phyloP scores from a whole-genome alignment of 2,797 vertebrate species.

The Esox masquinongy region DNA sequence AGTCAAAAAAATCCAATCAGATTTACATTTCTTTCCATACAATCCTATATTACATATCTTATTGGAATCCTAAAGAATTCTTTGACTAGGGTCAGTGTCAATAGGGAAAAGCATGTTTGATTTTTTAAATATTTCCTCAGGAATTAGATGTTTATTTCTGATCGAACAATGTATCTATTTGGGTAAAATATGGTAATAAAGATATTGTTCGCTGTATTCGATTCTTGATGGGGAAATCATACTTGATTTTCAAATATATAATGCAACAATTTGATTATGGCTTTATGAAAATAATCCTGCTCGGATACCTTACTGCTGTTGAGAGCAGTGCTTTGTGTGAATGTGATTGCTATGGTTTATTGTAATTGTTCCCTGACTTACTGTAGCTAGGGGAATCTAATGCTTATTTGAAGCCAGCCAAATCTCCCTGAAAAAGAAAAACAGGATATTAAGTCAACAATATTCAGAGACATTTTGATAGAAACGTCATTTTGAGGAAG shows the following conservation, averaged over 20 bases:
- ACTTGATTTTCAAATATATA: background rate
- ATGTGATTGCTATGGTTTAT: constrained; percentile 23
- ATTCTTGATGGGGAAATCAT: constrained; percentile 20
- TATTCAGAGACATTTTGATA: constrained; percentile 55
- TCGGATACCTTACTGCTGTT: constrained; percentile 26
- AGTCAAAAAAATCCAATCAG: no score
- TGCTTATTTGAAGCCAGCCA: constrained; percentile 45
- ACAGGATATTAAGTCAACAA: constrained; percentile 61
- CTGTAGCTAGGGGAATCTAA: constrained; percentile 27
- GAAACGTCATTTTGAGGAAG: constrained; percentile 65
- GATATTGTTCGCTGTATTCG: no score
- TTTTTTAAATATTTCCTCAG: no score
- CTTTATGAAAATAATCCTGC: constrained; percentile 10
- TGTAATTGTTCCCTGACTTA: constrained; percentile 24
- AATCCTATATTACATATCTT: no score
- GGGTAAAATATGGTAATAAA: no score
- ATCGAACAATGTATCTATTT: no score
- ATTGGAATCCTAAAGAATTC: no score
- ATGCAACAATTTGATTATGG: background rate
- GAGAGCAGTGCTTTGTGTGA: constrained; percentile 15
- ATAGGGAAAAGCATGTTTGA: no score
- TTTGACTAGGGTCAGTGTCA: no score
- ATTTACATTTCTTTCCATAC: no score
- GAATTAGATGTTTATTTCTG: no score
- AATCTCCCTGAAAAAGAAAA: constrained; percentile 41